phyloP scores from a whole-genome alignment of 2,797 vertebrate species.

The Galagoides demidoff region DNA sequence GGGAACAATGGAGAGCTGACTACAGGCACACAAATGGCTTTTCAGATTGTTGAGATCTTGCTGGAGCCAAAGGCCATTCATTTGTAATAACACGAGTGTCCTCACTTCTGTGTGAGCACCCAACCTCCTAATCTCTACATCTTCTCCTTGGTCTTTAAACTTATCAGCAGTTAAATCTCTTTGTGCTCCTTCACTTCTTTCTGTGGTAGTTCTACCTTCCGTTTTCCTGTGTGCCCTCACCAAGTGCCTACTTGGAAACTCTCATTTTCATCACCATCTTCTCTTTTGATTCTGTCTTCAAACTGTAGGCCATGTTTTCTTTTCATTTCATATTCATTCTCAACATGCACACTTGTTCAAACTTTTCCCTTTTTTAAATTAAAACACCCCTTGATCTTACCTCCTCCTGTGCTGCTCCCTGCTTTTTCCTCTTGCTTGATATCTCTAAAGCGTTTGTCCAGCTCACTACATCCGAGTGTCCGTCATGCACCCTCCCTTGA shows the following conservation, averaged over 20 bases:
- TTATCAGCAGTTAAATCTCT: not conserved
- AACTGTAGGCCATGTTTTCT: not conserved
- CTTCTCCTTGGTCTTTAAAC: not conserved
- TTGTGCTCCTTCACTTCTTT: not conserved
- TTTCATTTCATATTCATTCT: conserved; percentile 6
- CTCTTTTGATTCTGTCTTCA: not conserved
- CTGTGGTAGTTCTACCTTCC: not conserved
- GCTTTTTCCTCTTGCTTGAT: not conserved
- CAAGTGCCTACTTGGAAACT: not conserved
- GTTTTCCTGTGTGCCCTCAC: not conserved
- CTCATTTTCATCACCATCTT: not conserved
- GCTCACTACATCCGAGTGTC: not conserved
- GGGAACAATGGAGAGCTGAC: not conserved
- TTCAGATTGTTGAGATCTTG: not conserved
- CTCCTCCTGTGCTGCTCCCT: not conserved
- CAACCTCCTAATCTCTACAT: accelerated
- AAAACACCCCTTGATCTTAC: not conserved
- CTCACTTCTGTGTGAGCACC: not conserved
- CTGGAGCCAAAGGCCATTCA: not conserved
- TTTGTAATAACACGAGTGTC: not conserved
- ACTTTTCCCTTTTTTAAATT: not conserved
- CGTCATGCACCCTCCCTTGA: not conserved
- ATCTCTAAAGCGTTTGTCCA: not conserved
- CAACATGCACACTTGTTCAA: not conserved
- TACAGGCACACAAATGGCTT: not conserved